Evolutionary conservation across 2,797 vertebrate genomes (phyloP).

Genomic region (Paguma larvata): DNA sequence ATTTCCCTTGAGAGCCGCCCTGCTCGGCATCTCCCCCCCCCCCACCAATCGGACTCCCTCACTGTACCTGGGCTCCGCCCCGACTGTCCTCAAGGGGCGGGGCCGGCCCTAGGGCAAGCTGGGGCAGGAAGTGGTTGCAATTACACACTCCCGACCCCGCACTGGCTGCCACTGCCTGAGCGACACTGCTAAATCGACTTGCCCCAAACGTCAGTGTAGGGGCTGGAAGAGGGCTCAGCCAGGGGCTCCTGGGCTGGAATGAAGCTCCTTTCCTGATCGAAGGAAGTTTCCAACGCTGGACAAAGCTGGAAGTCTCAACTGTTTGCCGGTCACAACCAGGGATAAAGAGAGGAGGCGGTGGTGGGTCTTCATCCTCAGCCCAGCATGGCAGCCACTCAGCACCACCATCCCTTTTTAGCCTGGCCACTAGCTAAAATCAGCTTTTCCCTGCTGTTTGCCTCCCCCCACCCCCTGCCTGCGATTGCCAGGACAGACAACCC

Average conservation of each 20-base stretch:
- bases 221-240: conserved; percentile 33
- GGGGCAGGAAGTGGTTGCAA: conserved; percentile 85
- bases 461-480: background rate
- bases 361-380: conserved; percentile 5
- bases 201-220: conserved; percentile 57
- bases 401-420: conserved; percentile 45
- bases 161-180: conserved; percentile 69
- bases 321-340: background rate
- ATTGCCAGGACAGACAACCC: conserved; percentile 1
- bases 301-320: conserved; percentile 7
- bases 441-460: conserved; percentile 20
- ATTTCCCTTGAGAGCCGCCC: conserved; percentile 57
- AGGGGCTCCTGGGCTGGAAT: conserved; percentile 37
- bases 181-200: conserved; percentile 55
- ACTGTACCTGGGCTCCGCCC: conserved; percentile 79
- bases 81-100: conserved; percentile 76
- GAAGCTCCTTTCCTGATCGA: conserved; percentile 57
- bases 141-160: conserved; percentile 75
- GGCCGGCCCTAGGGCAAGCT: conserved; percentile 78
- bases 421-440: conserved; percentile 42
- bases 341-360: conserved; percentile 17
- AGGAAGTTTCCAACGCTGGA: conserved; percentile 43
- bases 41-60: conserved; percentile 25
- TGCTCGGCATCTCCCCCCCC: conserved; percentile 8
- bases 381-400: background rate